Base-by-base conservation (phyloP, 2,888 invertebrate genomes). In the Timema cristinae region DNA sequence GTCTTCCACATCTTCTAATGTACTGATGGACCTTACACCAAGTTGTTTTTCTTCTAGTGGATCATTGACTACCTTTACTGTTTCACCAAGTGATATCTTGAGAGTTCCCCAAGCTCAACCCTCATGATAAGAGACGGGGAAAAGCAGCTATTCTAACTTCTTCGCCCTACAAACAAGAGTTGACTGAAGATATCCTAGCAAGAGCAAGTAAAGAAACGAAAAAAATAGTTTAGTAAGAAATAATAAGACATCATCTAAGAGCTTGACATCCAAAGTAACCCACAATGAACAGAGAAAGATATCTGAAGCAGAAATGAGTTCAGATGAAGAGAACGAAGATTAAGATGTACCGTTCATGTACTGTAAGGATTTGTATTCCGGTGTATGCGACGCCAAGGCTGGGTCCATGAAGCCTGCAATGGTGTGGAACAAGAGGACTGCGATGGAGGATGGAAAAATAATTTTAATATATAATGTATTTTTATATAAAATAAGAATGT, bases 361-460 rank as follows among this genome's bases (percentile, higher is more conserved):
- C 67, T 76, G 73, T 51, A 75, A 66, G 32, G 73, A 72, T 56
- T 56, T 69, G 50, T 75, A 66, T 68, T 74, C 73, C 9, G 49
- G 68, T 76, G 75, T 63, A 71, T 67, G 52, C 54, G 72, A 16
- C 74, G 73, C 66, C n/a, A 63, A 68, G 70, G 69, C 69, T 76
- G 74, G 75, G 71, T 71, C 56, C 74, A 76, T 63, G 75, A 75
- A 73, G 63, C 69, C 50, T 76, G 74, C 50, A 72, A 73, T 48
- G 75, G 73, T 9, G 50, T 67, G 16, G 50, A 67, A 67, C 50
- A 11, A 9, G 49, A 67, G 8, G 67, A 49, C 32, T 67, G 67
- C 50, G 5, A 50, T 1, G 15, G 6, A 50, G 47, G 9, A 6
- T 67, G 67, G n/a, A n/a, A n/a, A n/a, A n/a, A n/a, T n/a, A n/a